phyloP scores from a whole-genome alignment of 2,888 invertebrate species.

The Apodemia mormo region DNA sequence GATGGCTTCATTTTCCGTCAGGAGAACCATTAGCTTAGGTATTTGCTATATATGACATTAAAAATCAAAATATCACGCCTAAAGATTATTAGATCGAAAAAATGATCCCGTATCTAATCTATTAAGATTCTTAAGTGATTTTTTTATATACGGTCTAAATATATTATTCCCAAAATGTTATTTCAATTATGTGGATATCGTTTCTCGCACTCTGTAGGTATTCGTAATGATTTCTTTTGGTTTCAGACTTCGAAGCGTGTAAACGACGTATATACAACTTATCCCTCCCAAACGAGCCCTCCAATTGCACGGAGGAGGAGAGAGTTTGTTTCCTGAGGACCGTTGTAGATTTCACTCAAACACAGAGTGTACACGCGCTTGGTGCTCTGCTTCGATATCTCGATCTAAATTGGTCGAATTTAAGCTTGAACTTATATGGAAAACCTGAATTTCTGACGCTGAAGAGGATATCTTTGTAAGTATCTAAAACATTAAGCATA shows the following conservation, averaged over 20 bases:
- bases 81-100: no score
- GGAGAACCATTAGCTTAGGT: no score
- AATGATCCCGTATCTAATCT: no score
- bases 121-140: no score
- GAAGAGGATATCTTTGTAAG: conserved; percentile 84
- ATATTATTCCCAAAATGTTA: no score
- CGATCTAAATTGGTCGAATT: conserved; percentile 83
- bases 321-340: conserved; percentile 83
- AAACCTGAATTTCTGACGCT: conserved; percentile 78
- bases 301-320: conserved; percentile 75
- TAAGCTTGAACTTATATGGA: conserved; percentile 73
- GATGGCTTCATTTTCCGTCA: no score
- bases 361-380: conserved; percentile 84
- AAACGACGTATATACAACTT: conserved; percentile 78
- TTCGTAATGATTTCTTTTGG: neutral
- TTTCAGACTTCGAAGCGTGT: conserved; percentile 79
- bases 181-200: no score
- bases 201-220: no score
- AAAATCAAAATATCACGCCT: no score
- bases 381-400: conserved; percentile 87
- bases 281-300: conserved; percentile 78
- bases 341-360: conserved; percentile 83
- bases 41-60: no score
- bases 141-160: no score
- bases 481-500: conserved; percentile 26